Evolutionary conservation across 2,113 vertebrate genomes (phyloP).

Genomic region (Trematocara variabile): DNA sequence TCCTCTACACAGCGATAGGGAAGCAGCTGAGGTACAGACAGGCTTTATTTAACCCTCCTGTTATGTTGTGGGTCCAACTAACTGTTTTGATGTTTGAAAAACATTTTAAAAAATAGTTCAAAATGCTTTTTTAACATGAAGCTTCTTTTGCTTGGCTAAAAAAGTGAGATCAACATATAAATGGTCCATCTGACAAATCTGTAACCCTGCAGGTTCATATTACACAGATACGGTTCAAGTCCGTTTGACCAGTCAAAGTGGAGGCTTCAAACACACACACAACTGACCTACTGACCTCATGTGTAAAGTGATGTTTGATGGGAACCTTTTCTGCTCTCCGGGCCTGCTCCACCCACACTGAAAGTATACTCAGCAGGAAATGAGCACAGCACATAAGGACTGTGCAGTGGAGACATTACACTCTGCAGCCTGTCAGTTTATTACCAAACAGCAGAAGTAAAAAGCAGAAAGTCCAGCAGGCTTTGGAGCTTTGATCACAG

Average conservation of each 20-base stretch:
- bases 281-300: background rate
- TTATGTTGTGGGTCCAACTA: background rate
- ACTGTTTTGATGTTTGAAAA: background rate
- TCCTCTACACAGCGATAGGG: background rate
- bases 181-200: background rate
- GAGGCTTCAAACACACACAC: background rate
- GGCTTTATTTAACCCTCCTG: background rate
- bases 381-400: background rate
- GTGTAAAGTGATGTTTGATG: background rate
- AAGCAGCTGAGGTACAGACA: background rate
- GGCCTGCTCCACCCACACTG: background rate
- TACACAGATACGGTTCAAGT: accelerated
- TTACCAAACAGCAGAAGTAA: background rate
- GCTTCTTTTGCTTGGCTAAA: background rate
- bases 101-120: background rate
- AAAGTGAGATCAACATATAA: background rate
- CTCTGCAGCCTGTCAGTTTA: background rate
- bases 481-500: background rate
- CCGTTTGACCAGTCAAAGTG: background rate
- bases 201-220: background rate
- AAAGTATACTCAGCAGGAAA: background rate
- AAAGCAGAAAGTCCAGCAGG: background rate
- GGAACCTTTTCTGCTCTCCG: background rate
- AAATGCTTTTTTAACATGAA: background rate
- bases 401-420: background rate